Evolutionary conservation across 2,888 invertebrate genomes (phyloP), one percentile per base, ranked within the genome.

Genomic region (Oscheius myriophilus): DNA sequence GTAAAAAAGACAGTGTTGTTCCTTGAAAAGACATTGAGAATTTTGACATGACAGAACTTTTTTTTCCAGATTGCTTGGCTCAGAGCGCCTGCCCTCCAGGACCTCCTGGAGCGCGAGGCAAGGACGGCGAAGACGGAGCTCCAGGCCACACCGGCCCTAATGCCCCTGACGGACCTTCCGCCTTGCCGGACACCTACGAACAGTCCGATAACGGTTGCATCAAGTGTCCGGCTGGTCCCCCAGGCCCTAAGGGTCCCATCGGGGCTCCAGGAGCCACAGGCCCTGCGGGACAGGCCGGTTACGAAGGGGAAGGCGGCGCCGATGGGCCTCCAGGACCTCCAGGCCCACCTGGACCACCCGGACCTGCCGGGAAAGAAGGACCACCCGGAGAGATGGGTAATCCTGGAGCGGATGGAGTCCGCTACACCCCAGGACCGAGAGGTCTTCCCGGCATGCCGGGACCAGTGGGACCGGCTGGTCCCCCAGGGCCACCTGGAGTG

Each of bases 71-170:
- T 14, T 65, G 65, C 33, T 53, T 74, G 6, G 64, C 68, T 26
- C 69, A 73, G 25, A 68, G 68, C 54, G 62, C 62, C 49, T 79
- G 79, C 49, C 77, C 77, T n/a, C 76, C 77, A 3, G 79, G 79
- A 12, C 79, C 76, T 9, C 76, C 75, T 16, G 79, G 79, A 43
- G 72, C 73, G 12, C 71, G 71, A 21, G 79, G 79, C 42, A 72
- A 65, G 39, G 79, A 73, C 45, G 79, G 79, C 52, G 65, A 70
- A 51, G 75, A 76, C 33, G 79, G 79, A 63, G 61, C 26, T 1
- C 42, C n/a, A 2, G 63, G 63, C 18, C 21, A 21, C 11, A 45
- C 45, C 11, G 62, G 54, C 21, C 68, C 42, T 11, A 51, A 45
- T 12, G 62, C 53, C 14, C 46, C 49, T 4, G 39, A 46, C 39